Evolutionary conservation across 2,113 vertebrate species (phyloP).

Genomic region (Macquaria australasica): DNA sequence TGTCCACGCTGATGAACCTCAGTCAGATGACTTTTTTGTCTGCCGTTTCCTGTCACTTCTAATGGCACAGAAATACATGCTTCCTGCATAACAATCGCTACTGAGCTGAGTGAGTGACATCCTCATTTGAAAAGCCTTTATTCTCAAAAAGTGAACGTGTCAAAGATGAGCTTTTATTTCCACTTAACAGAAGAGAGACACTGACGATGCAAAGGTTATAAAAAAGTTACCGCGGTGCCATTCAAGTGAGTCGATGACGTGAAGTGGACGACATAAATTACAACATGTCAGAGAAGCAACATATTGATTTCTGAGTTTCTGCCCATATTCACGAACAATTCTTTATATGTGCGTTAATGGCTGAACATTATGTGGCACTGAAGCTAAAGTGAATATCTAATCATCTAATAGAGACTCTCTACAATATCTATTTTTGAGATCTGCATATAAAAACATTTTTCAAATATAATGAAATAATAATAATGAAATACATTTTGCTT

Average conservation of each 20-base stretch:
- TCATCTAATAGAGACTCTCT: background rate
- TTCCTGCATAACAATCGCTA: constrained; percentile 7
- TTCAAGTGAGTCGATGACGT: constrained; percentile 21
- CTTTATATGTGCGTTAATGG: background rate
- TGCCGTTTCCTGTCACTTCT: constrained; percentile 49
- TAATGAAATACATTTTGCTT: background rate
- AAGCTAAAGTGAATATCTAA: background rate
- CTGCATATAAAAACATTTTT: background rate
- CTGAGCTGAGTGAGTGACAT: constrained; percentile 37
- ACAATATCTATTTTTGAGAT: background rate
- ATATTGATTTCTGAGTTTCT: constrained; percentile 19
- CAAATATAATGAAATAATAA: too few species aligned
- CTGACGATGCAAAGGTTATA: constrained; percentile 16
- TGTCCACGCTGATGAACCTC: constrained; percentile 1
- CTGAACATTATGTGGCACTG: background rate
- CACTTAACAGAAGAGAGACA: constrained; percentile 28
- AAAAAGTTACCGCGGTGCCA: background rate
- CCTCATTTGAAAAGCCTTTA: constrained; percentile 59
- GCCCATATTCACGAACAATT: constrained; percentile 1
- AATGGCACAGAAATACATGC: background rate
- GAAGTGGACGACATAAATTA: constrained; percentile 48
- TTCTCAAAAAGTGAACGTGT: constrained; percentile 41
- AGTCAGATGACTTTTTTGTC: constrained; percentile 39
- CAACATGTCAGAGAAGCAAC: constrained; percentile 24
- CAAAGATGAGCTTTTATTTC: constrained; percentile 60